Conservation (phyloP, 2,797 vertebrate species). For the Helicolenus hilgendorfi region DNA sequence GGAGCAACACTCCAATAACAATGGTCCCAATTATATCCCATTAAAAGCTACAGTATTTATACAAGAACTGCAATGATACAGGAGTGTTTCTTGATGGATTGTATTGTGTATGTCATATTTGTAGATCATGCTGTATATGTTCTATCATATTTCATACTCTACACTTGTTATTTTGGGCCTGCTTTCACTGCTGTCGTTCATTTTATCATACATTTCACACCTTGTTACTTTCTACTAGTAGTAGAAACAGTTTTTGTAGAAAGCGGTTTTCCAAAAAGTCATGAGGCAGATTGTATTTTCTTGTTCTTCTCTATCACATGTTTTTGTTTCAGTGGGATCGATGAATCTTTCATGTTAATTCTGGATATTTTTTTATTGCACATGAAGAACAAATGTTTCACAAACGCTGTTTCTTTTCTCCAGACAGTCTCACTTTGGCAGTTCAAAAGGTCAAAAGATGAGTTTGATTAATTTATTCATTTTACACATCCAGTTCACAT, state of each 20-base stretch:
- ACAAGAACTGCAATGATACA: background rate
- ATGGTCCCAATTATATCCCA: background rate
- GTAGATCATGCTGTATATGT: background rate
- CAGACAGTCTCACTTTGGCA: background rate
- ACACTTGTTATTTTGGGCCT: background rate
- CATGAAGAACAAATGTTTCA: background rate
- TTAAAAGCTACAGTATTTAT: background rate
- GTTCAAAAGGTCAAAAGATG: constrained; percentile 56
- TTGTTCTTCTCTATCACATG: background rate
- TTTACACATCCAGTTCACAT: constrained; percentile 2
- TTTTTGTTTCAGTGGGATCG: background rate
- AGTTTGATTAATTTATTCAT: constrained; percentile 55
- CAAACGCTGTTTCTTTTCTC: background rate
- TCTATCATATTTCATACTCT: background rate
- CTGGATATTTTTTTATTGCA: background rate
- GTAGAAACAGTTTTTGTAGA: background rate
- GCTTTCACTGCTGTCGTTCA: too few species aligned
- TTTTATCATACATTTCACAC: background rate
- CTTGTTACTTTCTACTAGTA: background rate
- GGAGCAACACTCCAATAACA: background rate
- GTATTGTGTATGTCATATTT: background rate
- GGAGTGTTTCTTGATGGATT: background rate
- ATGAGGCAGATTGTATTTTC: background rate
- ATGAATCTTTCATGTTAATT: background rate
- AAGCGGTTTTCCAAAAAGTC: background rate